Evolutionary conservation across 2,113 vertebrate species (phyloP), one percentile per base, ranked within the genome.

Genomic region (Cyphomyrus plagiostoma): DNA sequence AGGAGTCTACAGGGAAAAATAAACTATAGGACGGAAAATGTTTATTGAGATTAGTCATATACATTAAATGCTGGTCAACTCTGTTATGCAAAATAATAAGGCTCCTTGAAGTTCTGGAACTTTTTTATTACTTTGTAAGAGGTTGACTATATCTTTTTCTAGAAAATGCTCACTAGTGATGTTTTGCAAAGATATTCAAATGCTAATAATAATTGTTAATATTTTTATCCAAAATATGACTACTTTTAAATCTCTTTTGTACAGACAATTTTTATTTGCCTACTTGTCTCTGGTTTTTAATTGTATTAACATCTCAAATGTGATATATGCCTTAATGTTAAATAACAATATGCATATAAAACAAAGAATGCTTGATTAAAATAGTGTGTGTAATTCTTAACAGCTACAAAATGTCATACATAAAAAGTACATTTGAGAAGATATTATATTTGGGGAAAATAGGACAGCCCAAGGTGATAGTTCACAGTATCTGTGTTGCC

Each of bases 291-390:
- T 50, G 4, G 86, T 88, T 90, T 90, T 92, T 92, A 88, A 45
- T 82, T 95, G 90, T 94, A 93, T 91, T 94, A 95, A 93, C 92
- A 91, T 87, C 84, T 92, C 46, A 58, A 35, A 89, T 91, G 89
- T 91, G 89, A 77, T 90, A 89, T 89, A 30, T 91, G 90, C 26
- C 89, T 92, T 91, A 48, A 89, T 92, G 88, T 89, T 88, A 90
- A 86, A 90, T 88, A 89, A 88, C 89, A 91, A 89, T 91, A 92
- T 92, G 92, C 90, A 92, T 90, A 90, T 90, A 90, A 94, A 94
- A 93, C 90, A 80, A 80, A 80, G 74, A 30, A 91, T 90, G 58
- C 93, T 91, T 90, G 89, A 95, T 93, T 93, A 94, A 95, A 94
- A 89, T 42, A 45, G 19, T 56, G 10, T 56, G 23, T 39, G 17